Base-by-base conservation (phyloP, 2,113 vertebrate genomes). In the Zeus faber region DNA sequence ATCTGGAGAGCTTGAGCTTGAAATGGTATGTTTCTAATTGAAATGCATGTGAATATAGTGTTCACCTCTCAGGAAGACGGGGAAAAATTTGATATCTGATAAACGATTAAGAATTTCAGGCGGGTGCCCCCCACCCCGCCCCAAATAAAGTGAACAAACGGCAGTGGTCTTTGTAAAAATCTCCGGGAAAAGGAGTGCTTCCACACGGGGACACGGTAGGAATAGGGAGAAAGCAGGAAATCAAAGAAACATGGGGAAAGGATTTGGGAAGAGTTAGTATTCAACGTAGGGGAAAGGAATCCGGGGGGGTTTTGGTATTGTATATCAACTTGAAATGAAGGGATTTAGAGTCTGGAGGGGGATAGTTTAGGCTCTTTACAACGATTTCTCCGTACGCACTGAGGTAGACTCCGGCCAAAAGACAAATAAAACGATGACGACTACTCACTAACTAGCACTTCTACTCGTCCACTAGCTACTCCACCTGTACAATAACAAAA, bases 371-470 rank as follows among this genome's bases (percentile, higher is more conserved):
- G 67, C 62, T 80, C 64, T 50, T 70, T 65, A 49, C 66, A 55
- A 70, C 23, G 75, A 80, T 81, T 75, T 78, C 81, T 89, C 81
- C 79, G 73, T 77, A 79, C 73, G 82, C 84, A 84, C 87, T 96
- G 94, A 95, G 94, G 95, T 95, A 97, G 95, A 93, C 91, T 90
- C 89, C 85, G 91, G 91, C 91, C 89, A 85, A 86, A 37, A 89
- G 83, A 89, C 85, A 84, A 81, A 83, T 70, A 86, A 73, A 75
- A 68, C 70, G 60, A 84, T 56, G 62, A 61, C 66, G 81, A 49
- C 68, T 72, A 72, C 61, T 48, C 41, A 54, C 54, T 68, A 22
- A 76, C 74, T 46, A 65, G 49, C 73, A 76, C 81, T 80, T 79
- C 80, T 82, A 79, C 85, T 37, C 80, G 57, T 61, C 67, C 54